A percentile compares a stretch with the other conserved stretches of the same genome.
phyloP scores from a whole-genome alignment of 2,113 vertebrate species.

The Eurypyga helias region DNA sequence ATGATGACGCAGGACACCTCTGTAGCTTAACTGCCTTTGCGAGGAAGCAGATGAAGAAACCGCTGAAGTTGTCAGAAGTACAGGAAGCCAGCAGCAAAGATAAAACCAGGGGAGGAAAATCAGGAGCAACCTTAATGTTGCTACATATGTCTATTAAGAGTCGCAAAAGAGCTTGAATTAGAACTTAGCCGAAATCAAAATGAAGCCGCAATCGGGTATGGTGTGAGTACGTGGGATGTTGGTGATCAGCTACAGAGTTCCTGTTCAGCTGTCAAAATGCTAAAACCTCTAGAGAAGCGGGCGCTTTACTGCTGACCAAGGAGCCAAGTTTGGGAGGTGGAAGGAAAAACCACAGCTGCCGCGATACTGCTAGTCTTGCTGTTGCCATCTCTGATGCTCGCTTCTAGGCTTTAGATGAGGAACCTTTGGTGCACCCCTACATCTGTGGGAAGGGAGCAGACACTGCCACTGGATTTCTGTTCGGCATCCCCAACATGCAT shows the following conservation, averaged over 20 bases:
- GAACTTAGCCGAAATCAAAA: background rate
- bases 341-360: conserved; percentile 25
- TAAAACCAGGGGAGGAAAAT: background rate
- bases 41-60: background rate
- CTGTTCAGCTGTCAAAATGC: background rate
- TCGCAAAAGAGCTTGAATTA: background rate
- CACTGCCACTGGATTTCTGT: background rate
- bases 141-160: background rate
- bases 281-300: background rate
- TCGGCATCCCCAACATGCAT: accelerated
- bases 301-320: background rate
- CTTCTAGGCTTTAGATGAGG: background rate
- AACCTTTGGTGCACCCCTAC: background rate
- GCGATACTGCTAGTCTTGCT: background rate
- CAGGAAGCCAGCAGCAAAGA: background rate
- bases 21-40: background rate
- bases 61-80: background rate
- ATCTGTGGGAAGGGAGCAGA: background rate
- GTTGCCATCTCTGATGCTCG: background rate
- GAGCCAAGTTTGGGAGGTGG: background rate
- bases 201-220: background rate
- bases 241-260: background rate
- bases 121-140: background rate
- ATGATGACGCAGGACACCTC: background rate
- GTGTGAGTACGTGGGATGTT: background rate